Evolutionary conservation across 2,113 vertebrate genomes (phyloP), one percentile per base, ranked within the genome.

Genomic region (Centrocercus urophasianus): DNA sequence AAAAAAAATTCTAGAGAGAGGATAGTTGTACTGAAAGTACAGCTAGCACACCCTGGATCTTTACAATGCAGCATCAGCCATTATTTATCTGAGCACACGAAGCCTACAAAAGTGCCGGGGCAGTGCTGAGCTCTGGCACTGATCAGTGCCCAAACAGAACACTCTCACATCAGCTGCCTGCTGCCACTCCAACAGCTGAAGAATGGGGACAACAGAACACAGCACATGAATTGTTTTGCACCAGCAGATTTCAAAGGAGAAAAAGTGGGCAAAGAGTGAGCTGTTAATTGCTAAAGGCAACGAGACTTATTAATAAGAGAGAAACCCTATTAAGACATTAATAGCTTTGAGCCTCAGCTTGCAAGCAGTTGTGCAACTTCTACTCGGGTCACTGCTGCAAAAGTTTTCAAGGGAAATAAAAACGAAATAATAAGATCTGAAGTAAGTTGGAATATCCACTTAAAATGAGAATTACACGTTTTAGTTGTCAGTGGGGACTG

Each of bases 241-340:
- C 48, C 36, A 76, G 54, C 27, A 83, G 47, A 86, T 72, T 93
- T 69, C 60, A 27, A 89, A 84, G 28, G n/a, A 28, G 89, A 80
- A 63, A 70, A 74, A 81, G 34, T 47, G 42, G 75, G 56, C 78
- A 94, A 95, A 85, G 54, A 89, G 90, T 32, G 19, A 93, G 72
- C 50, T 94, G 86, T 76, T 91, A 88, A 85, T 48, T 93, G 50
- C 88, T 65, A 91, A 91, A 52, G 79, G 79, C 85, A 70, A 47
- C 6, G 72, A 86, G 79, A 80, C 85, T 77, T 56, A 64, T 91
- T 91, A 94, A 85, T 83, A 89, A 76, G 45, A 45, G 45, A 96
- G 92, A 94, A 94, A 91, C 69, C 64, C 82, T 88, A 91, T 91
- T 89, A 88, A 93, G 90, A 71, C 56, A 86, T 83, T 48, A 85